Percentiles rank a stretch among this genome's conserved stretches.
These are phyloP conservation scores for Sphecodes monilicornis DNA, from an alignment of 2,888 invertebrate genomes.

Conservation along the genomic window DNA sequence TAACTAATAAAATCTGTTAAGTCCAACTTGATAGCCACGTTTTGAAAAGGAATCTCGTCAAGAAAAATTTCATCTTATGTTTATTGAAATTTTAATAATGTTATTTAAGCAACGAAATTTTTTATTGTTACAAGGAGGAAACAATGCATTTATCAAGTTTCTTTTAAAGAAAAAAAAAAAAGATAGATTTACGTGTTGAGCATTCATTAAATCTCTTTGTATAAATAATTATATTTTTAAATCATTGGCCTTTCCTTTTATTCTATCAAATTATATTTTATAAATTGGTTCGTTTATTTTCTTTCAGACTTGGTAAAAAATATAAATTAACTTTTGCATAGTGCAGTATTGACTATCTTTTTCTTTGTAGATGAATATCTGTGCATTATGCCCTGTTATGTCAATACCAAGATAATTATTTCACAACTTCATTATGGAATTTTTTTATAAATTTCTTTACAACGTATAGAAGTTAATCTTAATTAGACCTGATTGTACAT, in stretches of 20 bases:
- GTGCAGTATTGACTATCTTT: slow-evolving; percentile 29
- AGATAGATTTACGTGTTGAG: slow-evolving; percentile 43
- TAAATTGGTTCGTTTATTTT: neutral
- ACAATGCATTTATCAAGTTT: slow-evolving; percentile 41
- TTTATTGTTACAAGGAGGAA: slow-evolving; percentile 43
- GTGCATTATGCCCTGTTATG: slow-evolving; percentile 29
- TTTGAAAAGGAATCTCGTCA: slow-evolving; percentile 44
- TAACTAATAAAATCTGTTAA: slow-evolving; percentile 69
- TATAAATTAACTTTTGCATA: slow-evolving; percentile 22
- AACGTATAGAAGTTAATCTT: slow-evolving; percentile 58
- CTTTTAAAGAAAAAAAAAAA: slow-evolving; percentile 25
- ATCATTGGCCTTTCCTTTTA: slow-evolving; percentile 35
- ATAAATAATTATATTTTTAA: slow-evolving; percentile 46
- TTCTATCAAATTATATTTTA: slow-evolving; percentile 8
- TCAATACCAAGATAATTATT: slow-evolving; percentile 35
- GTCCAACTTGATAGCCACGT: slow-evolving; percentile 56
- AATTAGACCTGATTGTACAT: slow-evolving; percentile 71
- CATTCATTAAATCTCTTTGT: slow-evolving; percentile 54
- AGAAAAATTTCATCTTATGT: slow-evolving; percentile 50
- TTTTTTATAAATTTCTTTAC: slow-evolving; percentile 48
- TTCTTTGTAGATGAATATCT: slow-evolving; percentile 26
- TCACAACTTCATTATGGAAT: slow-evolving; percentile 17
- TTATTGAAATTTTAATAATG: slow-evolving; percentile 45
- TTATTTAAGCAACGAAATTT: slow-evolving; percentile 34
- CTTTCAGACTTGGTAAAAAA: slow-evolving; percentile 19